Evolutionary conservation across 2,888 invertebrate genomes (phyloP).

Genomic region (Lithosia quadra): DNA sequence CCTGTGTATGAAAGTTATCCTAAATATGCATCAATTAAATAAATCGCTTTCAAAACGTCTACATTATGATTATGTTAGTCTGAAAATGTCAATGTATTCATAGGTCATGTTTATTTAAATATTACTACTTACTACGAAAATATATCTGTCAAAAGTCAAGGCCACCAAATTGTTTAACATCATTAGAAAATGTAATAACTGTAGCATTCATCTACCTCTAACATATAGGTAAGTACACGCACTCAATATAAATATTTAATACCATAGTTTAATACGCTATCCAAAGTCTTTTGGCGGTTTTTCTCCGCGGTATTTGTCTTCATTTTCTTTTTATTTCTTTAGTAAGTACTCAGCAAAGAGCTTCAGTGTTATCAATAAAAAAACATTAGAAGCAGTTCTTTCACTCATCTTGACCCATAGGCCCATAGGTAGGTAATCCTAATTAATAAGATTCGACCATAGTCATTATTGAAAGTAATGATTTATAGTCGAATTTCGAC

Average conservation of each 20-base stretch:
- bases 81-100: constrained; percentile 70
- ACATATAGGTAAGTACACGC: no score
- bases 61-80: constrained; percentile 54
- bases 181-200: constrained; percentile 37
- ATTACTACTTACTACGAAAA: constrained; percentile 51
- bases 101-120: constrained; percentile 62
- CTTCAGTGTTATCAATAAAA: not conserved
- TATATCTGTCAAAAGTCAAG: constrained; percentile 68
- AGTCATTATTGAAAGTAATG: not conserved
- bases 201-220: constrained; percentile 14
- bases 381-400: not conserved
- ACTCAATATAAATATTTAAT: no score
- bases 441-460: not conserved
- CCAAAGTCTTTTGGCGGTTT: not conserved
- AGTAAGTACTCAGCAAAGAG: not conserved
- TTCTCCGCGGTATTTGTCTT: not conserved
- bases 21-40: constrained; percentile 45
- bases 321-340: not conserved
- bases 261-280: not conserved
- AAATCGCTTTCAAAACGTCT: constrained; percentile 57
- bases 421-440: no score
- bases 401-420: not conserved
- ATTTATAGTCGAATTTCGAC: not conserved
- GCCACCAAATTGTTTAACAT: constrained; percentile 48
- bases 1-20: not conserved